phyloP scores from a whole-genome alignment of 2,113 vertebrate species.

The Gambusia holbrooki region DNA sequence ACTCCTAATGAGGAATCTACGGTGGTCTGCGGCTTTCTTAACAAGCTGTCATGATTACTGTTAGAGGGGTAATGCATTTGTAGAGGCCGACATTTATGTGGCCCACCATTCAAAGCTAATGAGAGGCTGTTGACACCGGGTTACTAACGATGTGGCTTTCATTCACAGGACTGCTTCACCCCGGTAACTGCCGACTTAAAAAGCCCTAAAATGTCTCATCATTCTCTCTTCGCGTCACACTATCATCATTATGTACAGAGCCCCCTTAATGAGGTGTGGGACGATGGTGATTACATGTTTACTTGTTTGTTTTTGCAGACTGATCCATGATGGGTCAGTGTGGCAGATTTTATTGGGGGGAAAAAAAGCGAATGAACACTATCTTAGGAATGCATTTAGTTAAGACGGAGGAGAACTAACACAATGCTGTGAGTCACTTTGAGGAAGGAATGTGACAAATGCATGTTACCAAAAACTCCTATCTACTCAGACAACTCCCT shows the following conservation, averaged over 20 bases:
- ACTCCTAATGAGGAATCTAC: constrained; percentile 50
- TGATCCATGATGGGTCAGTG: background rate
- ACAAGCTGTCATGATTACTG: constrained; percentile 55
- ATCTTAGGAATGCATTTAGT: background rate
- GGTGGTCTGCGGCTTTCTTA: constrained; percentile 51
- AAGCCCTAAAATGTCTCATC: constrained; percentile 36
- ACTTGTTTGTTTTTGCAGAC: constrained; percentile 9
- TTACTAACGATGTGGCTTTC: constrained; percentile 66
- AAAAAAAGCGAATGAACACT: background rate
- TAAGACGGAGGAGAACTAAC: constrained; percentile 39
- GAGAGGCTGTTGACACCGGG: constrained; percentile 70
- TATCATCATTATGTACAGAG: constrained; percentile 33
- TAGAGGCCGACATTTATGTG: constrained; percentile 52
- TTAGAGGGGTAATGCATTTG: constrained; percentile 31
- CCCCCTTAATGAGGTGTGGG: constrained; percentile 23
- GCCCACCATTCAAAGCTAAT: constrained; percentile 56
- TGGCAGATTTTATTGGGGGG: background rate
- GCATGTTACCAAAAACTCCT: constrained; percentile 41
- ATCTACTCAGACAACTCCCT: constrained; percentile 28
- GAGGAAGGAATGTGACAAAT: constrained; percentile 66
- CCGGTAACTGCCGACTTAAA: constrained; percentile 44
- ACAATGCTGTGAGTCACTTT: constrained; percentile 48
- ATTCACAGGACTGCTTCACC: constrained; percentile 50
- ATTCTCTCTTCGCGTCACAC: constrained; percentile 23
- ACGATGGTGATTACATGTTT: constrained; percentile 31